A percentile compares a stretch with the other conserved stretches of the same genome.
phyloP scores from a whole-genome alignment of 2,888 invertebrate species.

The Asteroscopus sphinx region DNA sequence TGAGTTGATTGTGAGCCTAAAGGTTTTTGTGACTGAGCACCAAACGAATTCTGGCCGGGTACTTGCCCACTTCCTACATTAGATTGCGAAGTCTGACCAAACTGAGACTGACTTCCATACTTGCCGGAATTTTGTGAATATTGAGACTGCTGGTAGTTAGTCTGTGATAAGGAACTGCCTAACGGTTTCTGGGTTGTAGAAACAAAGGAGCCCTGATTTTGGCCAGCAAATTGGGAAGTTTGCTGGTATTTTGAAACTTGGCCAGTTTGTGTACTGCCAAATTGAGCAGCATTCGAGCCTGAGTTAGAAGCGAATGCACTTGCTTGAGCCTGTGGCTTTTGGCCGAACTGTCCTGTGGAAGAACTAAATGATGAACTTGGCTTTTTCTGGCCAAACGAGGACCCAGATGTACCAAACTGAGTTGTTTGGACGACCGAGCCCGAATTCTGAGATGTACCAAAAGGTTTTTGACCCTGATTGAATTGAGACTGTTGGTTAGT shows the following conservation, averaged over 20 bases:
- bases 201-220: slow-evolving; percentile 13
- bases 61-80: slow-evolving; percentile 43
- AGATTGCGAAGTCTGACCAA: slow-evolving; percentile 26
- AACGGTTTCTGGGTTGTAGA: slow-evolving; percentile 37
- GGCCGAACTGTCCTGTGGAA: slow-evolving; percentile 14
- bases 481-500: neutral
- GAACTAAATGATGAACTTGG: slow-evolving; percentile 9
- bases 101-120: slow-evolving; percentile 21
- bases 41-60: slow-evolving; percentile 6
- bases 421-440: slow-evolving; percentile 15
- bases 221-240: slow-evolving; percentile 20
- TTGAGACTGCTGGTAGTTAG: slow-evolving; percentile 29
- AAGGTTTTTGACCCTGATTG: slow-evolving; percentile 28
- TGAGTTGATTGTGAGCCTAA: slow-evolving; percentile 15
- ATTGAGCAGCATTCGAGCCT: slow-evolving; percentile 23
- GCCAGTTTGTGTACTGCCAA: slow-evolving; percentile 29
- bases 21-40: slow-evolving; percentile 9
- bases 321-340: slow-evolving; percentile 24
- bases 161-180: slow-evolving; percentile 24
- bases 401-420: slow-evolving; percentile 21
- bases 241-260: too few relatives aligned
- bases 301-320: slow-evolving; percentile 36
- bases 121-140: slow-evolving; percentile 29
- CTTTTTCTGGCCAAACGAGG: slow-evolving; percentile 9
- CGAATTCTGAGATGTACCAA: slow-evolving; percentile 2